These are phyloP conservation scores for Gerris buenoi DNA, from an alignment of 1,140 invertebrate genomes.

Conservation along the genomic window DNA sequence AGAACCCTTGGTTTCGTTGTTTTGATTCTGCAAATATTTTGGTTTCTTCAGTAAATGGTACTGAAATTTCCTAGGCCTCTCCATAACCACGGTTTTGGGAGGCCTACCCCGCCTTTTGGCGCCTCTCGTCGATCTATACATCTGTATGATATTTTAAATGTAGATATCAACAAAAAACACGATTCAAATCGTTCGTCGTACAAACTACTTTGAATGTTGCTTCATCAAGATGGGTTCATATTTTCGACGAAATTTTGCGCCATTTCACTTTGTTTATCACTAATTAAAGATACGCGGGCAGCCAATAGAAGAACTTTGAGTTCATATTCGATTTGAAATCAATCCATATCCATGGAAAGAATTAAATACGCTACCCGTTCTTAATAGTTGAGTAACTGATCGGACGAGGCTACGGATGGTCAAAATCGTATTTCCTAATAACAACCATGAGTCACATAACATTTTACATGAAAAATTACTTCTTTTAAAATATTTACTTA, in stretches of 20 bases:
- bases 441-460: neutral
- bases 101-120: conserved; percentile 72
- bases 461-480: neutral
- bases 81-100: conserved; percentile 70
- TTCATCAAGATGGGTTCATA: conserved; percentile 37
- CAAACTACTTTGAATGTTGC: conserved; percentile 44
- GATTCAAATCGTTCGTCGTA: conserved; percentile 33
- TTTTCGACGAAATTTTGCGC: conserved; percentile 40
- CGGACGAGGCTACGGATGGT: neutral
- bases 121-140: conserved; percentile 64
- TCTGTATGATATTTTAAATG: conserved; percentile 5
- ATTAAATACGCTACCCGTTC: neutral
- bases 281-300: neutral
- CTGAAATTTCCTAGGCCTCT: conserved; percentile 66
- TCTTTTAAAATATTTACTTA: neutral
- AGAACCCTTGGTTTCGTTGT: conserved; percentile 43
- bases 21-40: conserved; percentile 54
- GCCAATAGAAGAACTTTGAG: neutral
- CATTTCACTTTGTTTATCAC: conserved; percentile 30
- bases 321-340: neutral
- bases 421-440: neutral
- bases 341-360: neutral
- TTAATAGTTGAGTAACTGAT: neutral
- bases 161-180: neutral
- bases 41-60: conserved; percentile 81